Conservation (phyloP, 1,140 invertebrate genomes). For the Euglossa dilemma region DNA sequence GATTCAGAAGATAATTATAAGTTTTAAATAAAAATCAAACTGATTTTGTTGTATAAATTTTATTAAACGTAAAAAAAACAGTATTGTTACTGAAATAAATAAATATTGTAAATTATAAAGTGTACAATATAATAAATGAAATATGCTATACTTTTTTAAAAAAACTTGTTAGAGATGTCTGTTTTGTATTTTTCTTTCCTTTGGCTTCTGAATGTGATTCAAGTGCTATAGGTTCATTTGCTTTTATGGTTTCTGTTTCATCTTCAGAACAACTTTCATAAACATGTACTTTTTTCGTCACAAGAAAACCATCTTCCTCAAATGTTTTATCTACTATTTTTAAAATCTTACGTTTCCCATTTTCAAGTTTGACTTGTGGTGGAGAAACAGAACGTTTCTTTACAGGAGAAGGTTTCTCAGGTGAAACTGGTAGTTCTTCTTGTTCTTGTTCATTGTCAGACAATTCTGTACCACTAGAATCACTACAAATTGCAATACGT, state of each 20-base stretch:
- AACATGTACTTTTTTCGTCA: slow-evolving; percentile 76
- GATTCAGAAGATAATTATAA: slow-evolving; percentile 5
- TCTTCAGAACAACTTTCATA: slow-evolving; percentile 76
- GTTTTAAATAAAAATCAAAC: slow-evolving; percentile 4
- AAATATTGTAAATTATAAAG: background rate
- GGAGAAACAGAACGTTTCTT: slow-evolving; percentile 66
- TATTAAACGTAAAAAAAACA: slow-evolving; percentile 12
- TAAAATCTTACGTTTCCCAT: slow-evolving; percentile 73
- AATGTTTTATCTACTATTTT: slow-evolving; percentile 75
- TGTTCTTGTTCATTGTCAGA: slow-evolving; percentile 53
- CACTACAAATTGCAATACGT: slow-evolving; percentile 69
- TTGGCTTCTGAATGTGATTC: slow-evolving; percentile 55
- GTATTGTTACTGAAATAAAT: background rate
- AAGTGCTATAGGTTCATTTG: slow-evolving; percentile 21
- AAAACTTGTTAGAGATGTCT: slow-evolving; percentile 56
- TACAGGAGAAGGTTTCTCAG: slow-evolving; percentile 33
- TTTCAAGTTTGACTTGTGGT: slow-evolving; percentile 56
- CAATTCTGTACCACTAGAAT: slow-evolving; percentile 75
- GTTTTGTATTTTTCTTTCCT: slow-evolving; percentile 54
- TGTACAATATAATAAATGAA: background rate
- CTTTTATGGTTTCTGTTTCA: slow-evolving; percentile 56
- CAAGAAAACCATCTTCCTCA: slow-evolving; percentile 77
- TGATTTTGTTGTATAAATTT: slow-evolving; percentile 1
- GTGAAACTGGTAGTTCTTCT: slow-evolving; percentile 49
- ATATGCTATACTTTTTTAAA: slow-evolving; percentile 56